These are phyloP conservation scores for Drosophila parthenogenetica DNA, from an alignment of 2,888 invertebrate species.

Conservation along the genomic window DNA sequence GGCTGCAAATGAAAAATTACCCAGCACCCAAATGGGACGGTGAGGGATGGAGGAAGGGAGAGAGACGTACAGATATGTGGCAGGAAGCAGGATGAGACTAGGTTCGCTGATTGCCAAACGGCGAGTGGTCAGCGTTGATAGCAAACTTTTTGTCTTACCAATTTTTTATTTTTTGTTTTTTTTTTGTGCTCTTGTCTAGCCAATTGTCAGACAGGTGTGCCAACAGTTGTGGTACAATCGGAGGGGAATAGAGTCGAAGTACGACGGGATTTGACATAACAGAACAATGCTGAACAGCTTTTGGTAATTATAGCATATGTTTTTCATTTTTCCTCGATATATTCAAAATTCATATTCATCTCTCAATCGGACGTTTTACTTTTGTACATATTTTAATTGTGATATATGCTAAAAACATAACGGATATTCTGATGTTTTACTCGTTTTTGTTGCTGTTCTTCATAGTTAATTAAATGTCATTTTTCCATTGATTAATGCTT, in stretches of 20 bases:
- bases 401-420: conserved; percentile 33
- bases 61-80: neutral
- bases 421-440: conserved; percentile 6
- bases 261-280: neutral
- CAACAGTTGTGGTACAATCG: neutral
- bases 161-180: neutral
- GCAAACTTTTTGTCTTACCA: conserved; percentile 65
- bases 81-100: conserved; percentile 22
- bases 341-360: neutral
- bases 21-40: conserved; percentile 1
- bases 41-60: neutral
- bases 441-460: neutral
- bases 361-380: neutral
- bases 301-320: conserved; percentile 42
- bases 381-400: conserved; percentile 35
- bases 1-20: conserved; percentile 77
- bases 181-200: conserved; percentile 47
- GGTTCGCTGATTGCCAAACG: conserved; percentile 34
- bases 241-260: fast-evolving
- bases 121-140: conserved; percentile 54
- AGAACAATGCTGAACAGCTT: conserved; percentile 12
- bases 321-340: conserved; percentile 6
- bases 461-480: conserved; percentile 47
- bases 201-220: conserved; percentile 42
- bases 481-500: conserved; percentile 50